phyloP scores from a whole-genome alignment of 2,113 vertebrate genomes.

The Dipodomys ordii region DNA sequence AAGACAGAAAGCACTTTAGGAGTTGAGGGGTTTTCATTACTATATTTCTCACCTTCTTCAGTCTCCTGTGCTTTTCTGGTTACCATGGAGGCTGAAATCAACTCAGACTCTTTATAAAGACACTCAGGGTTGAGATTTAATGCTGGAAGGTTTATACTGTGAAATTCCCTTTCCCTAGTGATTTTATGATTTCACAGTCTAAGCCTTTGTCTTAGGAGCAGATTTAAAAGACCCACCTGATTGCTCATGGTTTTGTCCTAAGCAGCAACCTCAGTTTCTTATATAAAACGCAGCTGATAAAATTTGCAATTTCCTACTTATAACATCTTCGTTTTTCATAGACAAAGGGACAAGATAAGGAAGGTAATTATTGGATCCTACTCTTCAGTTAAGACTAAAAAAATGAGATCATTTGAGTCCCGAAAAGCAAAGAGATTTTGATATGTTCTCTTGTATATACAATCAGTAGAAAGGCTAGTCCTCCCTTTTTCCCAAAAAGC shows the following conservation, averaged over 20 bases:
- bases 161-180: conserved; percentile 68
- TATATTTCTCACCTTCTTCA: conserved; percentile 54
- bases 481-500: background rate
- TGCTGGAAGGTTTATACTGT: conserved; percentile 57
- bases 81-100: conserved; percentile 67
- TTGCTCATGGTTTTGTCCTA: conserved; percentile 49
- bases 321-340: conserved; percentile 47
- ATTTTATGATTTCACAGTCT: conserved; percentile 66
- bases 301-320: conserved; percentile 63
- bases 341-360: conserved; percentile 55
- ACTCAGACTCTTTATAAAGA: conserved; percentile 72
- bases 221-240: conserved; percentile 57
- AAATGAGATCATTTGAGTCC: conserved; percentile 25
- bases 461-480: background rate
- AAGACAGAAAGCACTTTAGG: conserved; percentile 57
- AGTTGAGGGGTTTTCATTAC: conserved; percentile 43
- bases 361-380: conserved; percentile 62
- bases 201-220: conserved; percentile 65
- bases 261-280: conserved; percentile 44
- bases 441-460: background rate
- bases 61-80: conserved; percentile 70
- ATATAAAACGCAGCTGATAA: conserved; percentile 51
- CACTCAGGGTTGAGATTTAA: conserved; percentile 63
- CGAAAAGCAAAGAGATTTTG: conserved; percentile 41
- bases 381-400: background rate